Base-by-base conservation (phyloP, 2,113 vertebrate genomes). In the Seriola aureovittata region DNA sequence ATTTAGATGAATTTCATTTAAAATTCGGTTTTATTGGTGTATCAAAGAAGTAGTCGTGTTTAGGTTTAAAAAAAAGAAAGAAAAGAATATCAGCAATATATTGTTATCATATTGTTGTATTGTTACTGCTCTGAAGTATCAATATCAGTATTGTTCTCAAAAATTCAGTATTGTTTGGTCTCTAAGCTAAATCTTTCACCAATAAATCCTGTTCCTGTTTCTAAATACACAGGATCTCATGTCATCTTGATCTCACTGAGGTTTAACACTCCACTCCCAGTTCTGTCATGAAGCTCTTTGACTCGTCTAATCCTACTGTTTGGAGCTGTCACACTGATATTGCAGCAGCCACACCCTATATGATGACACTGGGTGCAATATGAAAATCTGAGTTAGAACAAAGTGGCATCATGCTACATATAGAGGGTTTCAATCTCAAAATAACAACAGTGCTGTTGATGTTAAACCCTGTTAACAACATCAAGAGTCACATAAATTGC, bases 301-400 rank as follows among this genome's bases (percentile, higher is more conserved):
- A 81, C 71, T 85, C 74, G 11, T 88, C 44, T 86, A 87, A 88
- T 88, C 89, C 74, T 8, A 40, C 71, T 70, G 75, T 88, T 81
- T 64, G 71, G 71, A 78, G 69, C 84, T 12, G 68, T 85, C 79
- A 81, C 84, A 84, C 64, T 57, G 78, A 76, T 69, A 76, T 42
- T 80, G 86, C 78, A 81, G 77, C 65, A 86, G 82, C 81, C 88
- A 81, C 83, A 40, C 81, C 86, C 77, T 58, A 65, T 55, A 85
- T 89, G 84, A 92, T 59, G 92, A 91, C 79, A 92, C 75, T 11
- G 55, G 59, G 40, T 52, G 86, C 87, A 90, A 91, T 59, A 40
- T 73, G 29, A 58, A 82, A 63, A 60, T 82, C 71, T 23, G 72
- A 76, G 60, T 73, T 77, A 8, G 71, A 74, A 62, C 80, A 70